Evolutionary conservation across 2,797 vertebrate species (phyloP), one percentile per base, ranked within the genome.

Genomic region (Etheostoma nigrum): DNA sequence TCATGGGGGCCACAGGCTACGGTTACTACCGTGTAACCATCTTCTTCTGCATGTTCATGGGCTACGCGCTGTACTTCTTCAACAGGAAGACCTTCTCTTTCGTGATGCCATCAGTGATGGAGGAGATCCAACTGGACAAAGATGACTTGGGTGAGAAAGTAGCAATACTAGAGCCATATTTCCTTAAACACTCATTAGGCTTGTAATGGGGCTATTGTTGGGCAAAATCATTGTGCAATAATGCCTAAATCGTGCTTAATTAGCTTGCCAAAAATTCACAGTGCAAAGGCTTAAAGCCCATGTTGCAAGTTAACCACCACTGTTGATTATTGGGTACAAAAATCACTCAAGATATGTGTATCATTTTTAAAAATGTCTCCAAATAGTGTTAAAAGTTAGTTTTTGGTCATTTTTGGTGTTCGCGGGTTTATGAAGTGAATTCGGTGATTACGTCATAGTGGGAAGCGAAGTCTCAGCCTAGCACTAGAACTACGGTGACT

Each of bases 21-120:
- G 87, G 95, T 78, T 96, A 96, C 82, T 97, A 99, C 21, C 96
- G 97, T 2, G 42, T 86, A 0, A 88, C 93, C 61, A 99, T 99
- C 88, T 99, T 99, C 80, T 1, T 92, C 1, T 96, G 97, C 79
- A 98, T 99, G 98, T 99, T 98, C 80, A 91, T 91, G n/a, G 98
- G 98, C 3, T 99, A 99, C 89, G 94, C 96, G 42, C 93, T 99
- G 4, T 99, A 99, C 88, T 99, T 98, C 92, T 99, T 98, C 88
- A 99, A 98, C 91, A 96, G 98, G 76, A 99, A 99, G 92, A 99
- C 98, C 15, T 99, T 99, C 92, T 97, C 98, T 45, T 99, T 99
- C 59, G 96, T 99, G 75, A 98, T 99, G 98, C 97, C 98, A 0
- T 95, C 97, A 0, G 86, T 99, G 79, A 97, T 99, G 96, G 95